Percentiles rank a stretch among this genome's conserved stretches.
phyloP scores from a whole-genome alignment of 2,113 vertebrate species.

The Coryphaenoides rupestris region DNA sequence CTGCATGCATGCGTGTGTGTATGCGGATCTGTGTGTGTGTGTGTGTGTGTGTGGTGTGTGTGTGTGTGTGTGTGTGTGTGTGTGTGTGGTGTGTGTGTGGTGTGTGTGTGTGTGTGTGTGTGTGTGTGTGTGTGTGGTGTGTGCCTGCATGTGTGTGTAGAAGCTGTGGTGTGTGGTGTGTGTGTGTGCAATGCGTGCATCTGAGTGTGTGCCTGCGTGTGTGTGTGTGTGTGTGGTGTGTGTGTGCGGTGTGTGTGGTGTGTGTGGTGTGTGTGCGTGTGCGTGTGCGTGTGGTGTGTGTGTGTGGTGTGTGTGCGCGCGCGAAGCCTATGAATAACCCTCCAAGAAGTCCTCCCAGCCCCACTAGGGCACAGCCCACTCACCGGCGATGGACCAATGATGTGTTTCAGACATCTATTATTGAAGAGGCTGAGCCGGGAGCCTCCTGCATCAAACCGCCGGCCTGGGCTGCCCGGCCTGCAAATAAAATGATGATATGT shows the following conservation, averaged over 20 bases:
- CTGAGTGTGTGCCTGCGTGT: no score
- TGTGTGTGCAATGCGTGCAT: no score
- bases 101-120: no score
- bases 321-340: slow-evolving; percentile 51
- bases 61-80: no score
- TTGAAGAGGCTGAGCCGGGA: slow-evolving; percentile 56
- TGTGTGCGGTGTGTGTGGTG: neutral
- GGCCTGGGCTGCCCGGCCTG: slow-evolving; percentile 26
- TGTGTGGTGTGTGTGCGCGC: slow-evolving; percentile 2
- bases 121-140: no score
- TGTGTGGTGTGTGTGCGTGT: neutral
- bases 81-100: no score
- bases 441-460: slow-evolving; percentile 46
- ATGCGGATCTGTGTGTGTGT: no score
- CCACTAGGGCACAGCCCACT: slow-evolving; percentile 54
- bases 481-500: neutral
- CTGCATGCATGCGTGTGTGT: no score
- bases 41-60: no score
- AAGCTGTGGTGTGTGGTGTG: no score
- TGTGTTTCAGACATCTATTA: slow-evolving; percentile 62
- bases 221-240: slow-evolving; percentile 16
- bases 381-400: slow-evolving; percentile 62
- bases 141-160: no score
- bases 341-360: slow-evolving; percentile 53
- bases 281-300: neutral